phyloP scores from a whole-genome alignment of 2,113 vertebrate genomes.

The Neodontobutis hainanensis region DNA sequence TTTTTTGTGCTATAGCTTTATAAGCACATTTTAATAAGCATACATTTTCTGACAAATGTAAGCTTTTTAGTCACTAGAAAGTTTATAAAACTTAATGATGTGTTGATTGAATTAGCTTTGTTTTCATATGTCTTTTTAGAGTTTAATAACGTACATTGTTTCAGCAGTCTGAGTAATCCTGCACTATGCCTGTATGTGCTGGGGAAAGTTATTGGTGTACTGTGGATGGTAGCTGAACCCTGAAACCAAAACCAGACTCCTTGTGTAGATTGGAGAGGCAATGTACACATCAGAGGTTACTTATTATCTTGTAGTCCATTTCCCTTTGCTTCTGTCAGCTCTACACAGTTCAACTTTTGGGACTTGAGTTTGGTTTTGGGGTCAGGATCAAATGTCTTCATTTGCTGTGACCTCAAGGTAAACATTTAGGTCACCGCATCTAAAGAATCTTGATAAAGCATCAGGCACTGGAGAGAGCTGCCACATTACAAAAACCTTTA shows the following conservation, averaged over 20 bases:
- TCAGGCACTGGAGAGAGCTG: constrained; percentile 56
- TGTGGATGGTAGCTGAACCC: constrained; percentile 66
- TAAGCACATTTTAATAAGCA: too few species aligned
- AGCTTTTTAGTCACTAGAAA: too few species aligned
- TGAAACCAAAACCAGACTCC: constrained; percentile 50
- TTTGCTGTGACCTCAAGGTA: constrained; percentile 53
- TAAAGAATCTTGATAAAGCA: constrained; percentile 57
- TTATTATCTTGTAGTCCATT: too few species aligned
- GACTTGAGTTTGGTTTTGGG: constrained; percentile 43
- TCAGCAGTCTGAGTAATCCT: constrained; percentile 24
- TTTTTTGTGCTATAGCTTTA: too few species aligned
- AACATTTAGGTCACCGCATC: constrained; percentile 51
- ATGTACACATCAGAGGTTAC: not conserved
- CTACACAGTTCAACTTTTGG: not conserved
- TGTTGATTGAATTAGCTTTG: too few species aligned
- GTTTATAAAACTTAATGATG: too few species aligned
- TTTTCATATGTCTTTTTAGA: too few species aligned
- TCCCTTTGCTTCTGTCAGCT: constrained; percentile 9
- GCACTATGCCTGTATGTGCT: constrained; percentile 63
- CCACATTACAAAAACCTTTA: not conserved
- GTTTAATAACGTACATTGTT: constrained; percentile 7
- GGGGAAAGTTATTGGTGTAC: constrained; percentile 80
- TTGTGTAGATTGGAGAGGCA: constrained; percentile 30
- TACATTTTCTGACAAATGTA: too few species aligned
- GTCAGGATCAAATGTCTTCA: constrained; percentile 48